Evolutionary conservation across 1,140 invertebrate genomes (phyloP), one percentile per base, ranked within the genome.

Genomic region (Riptortus pedestris): DNA sequence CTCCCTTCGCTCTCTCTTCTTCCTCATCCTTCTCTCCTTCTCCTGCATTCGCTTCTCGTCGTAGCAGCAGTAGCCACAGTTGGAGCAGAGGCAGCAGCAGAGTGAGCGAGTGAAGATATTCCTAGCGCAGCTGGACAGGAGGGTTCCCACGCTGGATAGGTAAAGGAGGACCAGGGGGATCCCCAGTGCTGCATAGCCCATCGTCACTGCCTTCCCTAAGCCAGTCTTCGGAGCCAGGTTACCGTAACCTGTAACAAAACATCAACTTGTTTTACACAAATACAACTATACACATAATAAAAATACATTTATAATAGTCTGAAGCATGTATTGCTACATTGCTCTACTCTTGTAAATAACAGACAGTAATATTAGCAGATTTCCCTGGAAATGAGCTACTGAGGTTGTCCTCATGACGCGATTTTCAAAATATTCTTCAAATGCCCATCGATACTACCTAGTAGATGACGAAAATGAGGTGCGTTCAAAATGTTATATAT

Each of bases 181-280:
- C 16, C 93, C 92, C 16, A 95, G 78, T 45, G 87, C 83, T 12
- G 91, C 91, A 76, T 95, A 96, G 7, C 88, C 83, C 73, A 95
- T 88, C 3, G 92, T 93, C 0, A 90, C 85, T 28, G 89, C 80
- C 73, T 91, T 87, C 0, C 91, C 91, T 38, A 87, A 76, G 0
- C 85, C 81, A 1, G 79, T 81, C 65, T 82, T 80, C 0, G 91
- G 90, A 0, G 86, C 84, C 28, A 93, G 86, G 70, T 90, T 90
- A 12, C 92, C 92, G 72, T 93, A 95, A 70, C 92, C 91, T 92
- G n/a, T n/a, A n/a, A n/a, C n/a, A n/a, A n/a, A n/a, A n/a, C n/a
- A n/a, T n/a, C n/a, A n/a, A n/a, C n/a, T n/a, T n/a, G n/a, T n/a
- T n/a, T n/a, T n/a, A n/a, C n/a, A n/a, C n/a, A n/a, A n/a, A n/a